These are phyloP conservation scores for Anthophora plumipes DNA, from an alignment of 2,888 invertebrate species.

Conservation along the genomic window DNA sequence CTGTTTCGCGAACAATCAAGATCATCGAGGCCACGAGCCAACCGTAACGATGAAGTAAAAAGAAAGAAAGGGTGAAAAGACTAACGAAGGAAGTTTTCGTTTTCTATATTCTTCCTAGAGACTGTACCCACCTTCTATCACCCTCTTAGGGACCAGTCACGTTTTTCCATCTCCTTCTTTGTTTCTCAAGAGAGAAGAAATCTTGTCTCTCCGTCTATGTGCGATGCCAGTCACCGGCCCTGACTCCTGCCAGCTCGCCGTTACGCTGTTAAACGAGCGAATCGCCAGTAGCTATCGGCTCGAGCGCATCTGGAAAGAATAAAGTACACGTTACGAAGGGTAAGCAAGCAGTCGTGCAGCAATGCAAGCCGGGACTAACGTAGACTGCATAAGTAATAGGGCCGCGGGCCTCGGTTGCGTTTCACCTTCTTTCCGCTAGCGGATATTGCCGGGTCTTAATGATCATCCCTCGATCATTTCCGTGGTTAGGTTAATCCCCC, in stretches of 20 bases:
- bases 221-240: conserved; percentile 56
- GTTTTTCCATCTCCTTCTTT: conserved; percentile 33
- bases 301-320: conserved; percentile 77
- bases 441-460: not conserved
- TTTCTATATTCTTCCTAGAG: conserved; percentile 45
- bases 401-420: conserved; percentile 39
- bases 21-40: not conserved
- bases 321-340: conserved; percentile 76
- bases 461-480: conserved; percentile 25
- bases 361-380: conserved; percentile 68
- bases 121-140: conserved; percentile 52
- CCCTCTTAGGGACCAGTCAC: conserved; percentile 50
- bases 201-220: conserved; percentile 6
- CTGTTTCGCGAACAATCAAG: no score
- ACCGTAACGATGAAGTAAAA: not conserved
- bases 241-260: conserved; percentile 71
- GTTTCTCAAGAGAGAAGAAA: not conserved
- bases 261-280: conserved; percentile 80
- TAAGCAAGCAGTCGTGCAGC: conserved; percentile 74
- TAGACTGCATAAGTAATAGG: conserved; percentile 75
- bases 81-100: conserved; percentile 30
- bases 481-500: conserved; percentile 6
- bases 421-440: conserved; percentile 27
- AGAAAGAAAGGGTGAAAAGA: conserved; percentile 14
- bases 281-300: conserved; percentile 78